Conservation (phyloP, 1,140 invertebrate species). For the Cryptotermes secundus region DNA sequence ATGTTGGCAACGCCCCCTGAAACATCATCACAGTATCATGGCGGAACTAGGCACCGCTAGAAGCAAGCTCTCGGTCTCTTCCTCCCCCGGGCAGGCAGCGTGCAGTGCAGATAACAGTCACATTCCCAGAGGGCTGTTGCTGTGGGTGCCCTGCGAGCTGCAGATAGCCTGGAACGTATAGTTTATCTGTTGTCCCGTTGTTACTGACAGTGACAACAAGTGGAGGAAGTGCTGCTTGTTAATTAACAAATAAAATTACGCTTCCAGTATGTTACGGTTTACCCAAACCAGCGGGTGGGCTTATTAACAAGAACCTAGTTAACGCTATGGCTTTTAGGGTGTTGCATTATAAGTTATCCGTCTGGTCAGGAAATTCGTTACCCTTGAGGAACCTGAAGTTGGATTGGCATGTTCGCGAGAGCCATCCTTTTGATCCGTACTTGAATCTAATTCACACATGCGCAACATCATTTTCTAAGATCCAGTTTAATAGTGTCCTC, state of each 20-base stretch:
- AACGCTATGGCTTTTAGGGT: too few species aligned
- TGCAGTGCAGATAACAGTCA: background rate
- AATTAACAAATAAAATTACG: background rate
- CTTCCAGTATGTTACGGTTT: too few species aligned
- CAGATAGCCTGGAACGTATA: background rate
- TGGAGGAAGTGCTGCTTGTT: background rate
- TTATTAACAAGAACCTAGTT: too few species aligned
- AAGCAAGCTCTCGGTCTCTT: background rate
- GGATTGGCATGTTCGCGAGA: too few species aligned
- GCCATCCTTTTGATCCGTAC: too few species aligned
- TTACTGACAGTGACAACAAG: background rate
- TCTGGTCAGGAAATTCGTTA: too few species aligned
- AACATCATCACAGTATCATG: background rate
- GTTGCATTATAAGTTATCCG: too few species aligned
- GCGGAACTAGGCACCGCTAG: background rate
- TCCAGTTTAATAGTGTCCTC: too few species aligned
- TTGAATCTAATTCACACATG: too few species aligned
- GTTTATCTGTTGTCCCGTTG: background rate
- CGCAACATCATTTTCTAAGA: too few species aligned
- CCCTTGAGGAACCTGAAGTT: too few species aligned
- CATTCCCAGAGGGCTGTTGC: background rate
- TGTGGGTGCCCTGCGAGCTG: background rate
- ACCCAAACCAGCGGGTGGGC: too few species aligned
- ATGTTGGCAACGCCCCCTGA: background rate
- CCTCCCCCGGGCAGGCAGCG: background rate